phyloP scores from a whole-genome alignment of 37 sponge, comb jelly and placozoan genomes.

The Chondrosia reniformis region DNA sequence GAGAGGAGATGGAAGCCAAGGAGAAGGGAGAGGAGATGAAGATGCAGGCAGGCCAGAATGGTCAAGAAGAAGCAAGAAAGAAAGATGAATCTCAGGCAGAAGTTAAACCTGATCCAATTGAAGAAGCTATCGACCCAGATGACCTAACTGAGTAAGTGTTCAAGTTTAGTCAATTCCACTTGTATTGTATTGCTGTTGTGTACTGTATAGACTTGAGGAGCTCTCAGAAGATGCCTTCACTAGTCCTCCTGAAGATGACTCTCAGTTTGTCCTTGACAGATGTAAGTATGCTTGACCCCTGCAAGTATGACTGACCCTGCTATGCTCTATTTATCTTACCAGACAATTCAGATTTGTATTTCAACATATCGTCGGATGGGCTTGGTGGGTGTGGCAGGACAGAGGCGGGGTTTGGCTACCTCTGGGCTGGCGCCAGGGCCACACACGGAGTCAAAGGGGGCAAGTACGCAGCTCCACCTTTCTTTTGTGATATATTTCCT shows the following conservation, averaged over 20 bases:
- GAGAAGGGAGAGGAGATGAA: neutral
- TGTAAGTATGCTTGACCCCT: constrained; percentile 34
- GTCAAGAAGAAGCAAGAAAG: neutral
- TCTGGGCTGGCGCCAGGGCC: constrained; percentile 80
- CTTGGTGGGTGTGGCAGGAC: constrained; percentile 55
- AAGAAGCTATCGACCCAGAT: constrained; percentile 13
- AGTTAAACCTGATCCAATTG: neutral
- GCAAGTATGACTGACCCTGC: neutral
- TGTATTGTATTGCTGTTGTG: neutral
- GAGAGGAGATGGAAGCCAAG: neutral
- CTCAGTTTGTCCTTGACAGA: constrained; percentile 47
- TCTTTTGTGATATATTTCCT: neutral
- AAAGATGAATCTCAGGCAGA: neutral
- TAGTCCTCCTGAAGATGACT: constrained; percentile 43
- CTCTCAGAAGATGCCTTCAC: constrained; percentile 8
- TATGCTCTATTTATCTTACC: neutral
- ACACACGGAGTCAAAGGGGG: constrained; percentile 77
- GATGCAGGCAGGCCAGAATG: neutral
- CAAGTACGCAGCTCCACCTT: neutral
- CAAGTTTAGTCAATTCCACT: too few relatives aligned
- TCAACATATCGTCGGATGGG: constrained; percentile 68
- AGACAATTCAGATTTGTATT: constrained; percentile 79
- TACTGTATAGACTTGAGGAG: neutral
- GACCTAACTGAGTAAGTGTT: neutral
- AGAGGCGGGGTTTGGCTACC: constrained; percentile 54